Conservation (phyloP, 2,113 vertebrate genomes). For the Cottus gobio region DNA sequence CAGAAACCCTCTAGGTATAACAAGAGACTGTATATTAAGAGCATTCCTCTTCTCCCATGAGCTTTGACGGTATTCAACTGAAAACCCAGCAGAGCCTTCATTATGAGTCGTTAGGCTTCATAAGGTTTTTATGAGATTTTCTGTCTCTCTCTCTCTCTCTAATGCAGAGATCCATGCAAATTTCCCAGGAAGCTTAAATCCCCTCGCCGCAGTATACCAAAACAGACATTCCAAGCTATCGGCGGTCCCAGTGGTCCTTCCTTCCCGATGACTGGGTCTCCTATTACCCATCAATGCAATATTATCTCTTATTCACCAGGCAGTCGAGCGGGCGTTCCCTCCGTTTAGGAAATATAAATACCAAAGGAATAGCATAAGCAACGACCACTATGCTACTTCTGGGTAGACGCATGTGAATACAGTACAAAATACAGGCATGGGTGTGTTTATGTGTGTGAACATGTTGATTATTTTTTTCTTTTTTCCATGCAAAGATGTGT, state of each 20-base stretch:
- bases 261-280: neutral
- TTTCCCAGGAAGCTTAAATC: constrained; percentile 42
- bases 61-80: constrained; percentile 44
- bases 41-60: constrained; percentile 47
- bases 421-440: neutral
- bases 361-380: neutral
- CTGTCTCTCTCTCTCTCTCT: constrained; percentile 10
- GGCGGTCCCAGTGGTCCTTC: constrained; percentile 27
- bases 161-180: constrained; percentile 42
- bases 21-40: constrained; percentile 54
- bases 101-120: constrained; percentile 73
- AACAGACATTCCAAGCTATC: constrained; percentile 17
- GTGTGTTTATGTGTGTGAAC: neutral
- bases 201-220: neutral
- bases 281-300: constrained; percentile 6
- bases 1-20: constrained; percentile 17
- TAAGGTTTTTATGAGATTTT: constrained; percentile 71
- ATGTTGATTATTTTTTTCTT: constrained; percentile 24
- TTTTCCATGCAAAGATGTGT: constrained; percentile 46
- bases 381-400: neutral
- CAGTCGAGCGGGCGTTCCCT: neutral
- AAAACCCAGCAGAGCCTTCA: constrained; percentile 47
- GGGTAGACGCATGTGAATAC: neutral
- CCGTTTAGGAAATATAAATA: constrained; percentile 6
- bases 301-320: neutral